phyloP scores from a whole-genome alignment of 2,797 vertebrate genomes.

The Picus viridis region DNA sequence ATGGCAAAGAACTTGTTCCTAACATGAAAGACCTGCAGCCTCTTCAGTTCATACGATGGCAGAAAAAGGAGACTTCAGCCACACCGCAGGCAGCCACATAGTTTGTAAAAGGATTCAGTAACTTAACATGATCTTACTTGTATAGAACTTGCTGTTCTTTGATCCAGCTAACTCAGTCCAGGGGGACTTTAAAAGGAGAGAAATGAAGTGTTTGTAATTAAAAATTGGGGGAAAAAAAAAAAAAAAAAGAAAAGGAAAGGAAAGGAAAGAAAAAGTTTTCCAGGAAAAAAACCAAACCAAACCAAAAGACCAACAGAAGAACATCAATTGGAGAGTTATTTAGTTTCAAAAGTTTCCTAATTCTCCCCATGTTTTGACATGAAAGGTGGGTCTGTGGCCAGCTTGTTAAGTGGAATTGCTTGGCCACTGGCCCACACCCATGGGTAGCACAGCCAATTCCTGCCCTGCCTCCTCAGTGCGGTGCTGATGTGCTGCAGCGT shows the following conservation, averaged over 20 bases:
- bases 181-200: constrained; percentile 43
- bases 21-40: not conserved
- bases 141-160: constrained; percentile 60
- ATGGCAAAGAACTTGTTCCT: too few species aligned
- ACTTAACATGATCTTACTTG: constrained; percentile 52
- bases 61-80: not conserved
- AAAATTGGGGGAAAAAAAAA: not conserved
- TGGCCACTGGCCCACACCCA: constrained; percentile 56
- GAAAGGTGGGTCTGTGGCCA: constrained; percentile 44
- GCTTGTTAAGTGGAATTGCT: constrained; percentile 17
- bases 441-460: not conserved
- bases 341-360: constrained; percentile 34
- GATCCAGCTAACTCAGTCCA: constrained; percentile 66
- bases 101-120: constrained; percentile 37
- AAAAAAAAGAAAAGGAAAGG: not conserved
- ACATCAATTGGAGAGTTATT: constrained; percentile 37
- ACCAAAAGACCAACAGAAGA: not conserved
- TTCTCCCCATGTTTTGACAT: constrained; percentile 21
- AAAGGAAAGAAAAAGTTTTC: not conserved
- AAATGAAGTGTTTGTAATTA: constrained; percentile 68
- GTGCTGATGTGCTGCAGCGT: not conserved
- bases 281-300: not conserved
- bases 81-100: constrained; percentile 28
- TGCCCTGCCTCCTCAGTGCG: not conserved
- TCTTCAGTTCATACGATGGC: not conserved